phyloP scores from a whole-genome alignment of 2,797 vertebrate species.

The Sorex maritimensis region DNA sequence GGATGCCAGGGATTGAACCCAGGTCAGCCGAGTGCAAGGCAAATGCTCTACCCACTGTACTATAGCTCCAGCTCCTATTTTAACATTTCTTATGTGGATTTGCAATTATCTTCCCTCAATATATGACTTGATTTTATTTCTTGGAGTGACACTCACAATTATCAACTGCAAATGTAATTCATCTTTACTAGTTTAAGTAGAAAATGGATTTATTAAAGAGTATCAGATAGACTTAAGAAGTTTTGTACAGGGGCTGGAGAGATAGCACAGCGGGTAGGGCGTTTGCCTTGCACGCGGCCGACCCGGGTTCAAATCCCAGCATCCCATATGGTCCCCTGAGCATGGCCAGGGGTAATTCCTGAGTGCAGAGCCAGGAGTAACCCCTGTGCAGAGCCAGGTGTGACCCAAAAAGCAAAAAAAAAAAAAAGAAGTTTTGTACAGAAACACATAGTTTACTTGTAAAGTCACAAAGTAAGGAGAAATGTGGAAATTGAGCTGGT shows the following conservation, averaged over 20 bases:
- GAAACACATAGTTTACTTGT: background rate
- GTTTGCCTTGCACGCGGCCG: too few relatives aligned
- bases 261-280: too few relatives aligned
- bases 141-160: slow-evolving; percentile 34
- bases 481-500: too few relatives aligned
- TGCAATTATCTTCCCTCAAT: slow-evolving; percentile 44
- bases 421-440: background rate
- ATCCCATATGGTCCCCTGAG: too few relatives aligned
- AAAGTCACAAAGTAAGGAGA: background rate
- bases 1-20: too few relatives aligned
- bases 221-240: background rate
- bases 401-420: too few relatives aligned
- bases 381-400: too few relatives aligned
- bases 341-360: too few relatives aligned
- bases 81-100: slow-evolving; percentile 10
- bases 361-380: too few relatives aligned
- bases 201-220: background rate
- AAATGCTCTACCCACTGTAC: too few relatives aligned
- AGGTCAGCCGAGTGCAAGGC: too few relatives aligned
- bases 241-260: background rate
- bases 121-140: background rate
- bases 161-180: slow-evolving; percentile 21
- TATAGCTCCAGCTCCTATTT: background rate
- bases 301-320: too few relatives aligned
- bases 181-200: slow-evolving; percentile 3